Conservation (phyloP, 2,888 invertebrate species). For the Tubulanus polymorphus region DNA sequence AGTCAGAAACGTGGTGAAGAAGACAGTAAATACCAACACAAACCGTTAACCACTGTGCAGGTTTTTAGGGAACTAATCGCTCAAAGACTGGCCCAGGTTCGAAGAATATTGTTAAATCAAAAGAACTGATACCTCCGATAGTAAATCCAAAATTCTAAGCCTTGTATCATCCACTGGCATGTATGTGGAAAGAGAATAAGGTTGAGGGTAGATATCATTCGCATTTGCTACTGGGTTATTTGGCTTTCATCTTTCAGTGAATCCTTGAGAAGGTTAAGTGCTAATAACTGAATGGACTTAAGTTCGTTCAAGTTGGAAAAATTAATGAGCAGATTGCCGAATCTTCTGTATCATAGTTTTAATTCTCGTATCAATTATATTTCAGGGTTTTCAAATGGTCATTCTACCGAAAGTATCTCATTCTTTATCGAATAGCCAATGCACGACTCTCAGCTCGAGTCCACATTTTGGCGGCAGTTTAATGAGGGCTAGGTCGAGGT, state of each 20-base stretch:
- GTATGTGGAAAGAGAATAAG: too few relatives aligned
- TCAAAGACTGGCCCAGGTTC: constrained; percentile 86
- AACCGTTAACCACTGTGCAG: constrained; percentile 54
- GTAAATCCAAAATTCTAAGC: not conserved
- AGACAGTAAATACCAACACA: constrained; percentile 31
- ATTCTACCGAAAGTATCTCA: constrained; percentile 18
- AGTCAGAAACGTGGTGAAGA: constrained; percentile 31
- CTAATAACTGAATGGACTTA: too few relatives aligned
- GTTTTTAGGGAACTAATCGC: constrained; percentile 94
- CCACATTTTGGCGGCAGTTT: constrained; percentile 27
- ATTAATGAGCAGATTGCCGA: not conserved
- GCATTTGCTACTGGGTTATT: too few relatives aligned
- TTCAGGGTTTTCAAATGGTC: constrained; percentile 48
- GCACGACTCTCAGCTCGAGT: constrained; percentile 21
- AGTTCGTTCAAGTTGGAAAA: not conserved
- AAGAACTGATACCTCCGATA: too few relatives aligned
- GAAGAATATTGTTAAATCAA: constrained; percentile 8
- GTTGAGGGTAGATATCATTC: too few relatives aligned
- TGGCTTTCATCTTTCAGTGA: too few relatives aligned
- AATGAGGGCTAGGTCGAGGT: constrained; percentile 24
- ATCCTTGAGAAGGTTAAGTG: too few relatives aligned
- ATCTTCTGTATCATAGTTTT: not conserved
- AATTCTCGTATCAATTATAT: constrained; percentile 1
- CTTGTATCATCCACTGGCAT: too few relatives aligned
- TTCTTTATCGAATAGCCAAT: too few relatives aligned